Conservation (phyloP, 2,888 invertebrate species). For the Oscheius onirici region DNA sequence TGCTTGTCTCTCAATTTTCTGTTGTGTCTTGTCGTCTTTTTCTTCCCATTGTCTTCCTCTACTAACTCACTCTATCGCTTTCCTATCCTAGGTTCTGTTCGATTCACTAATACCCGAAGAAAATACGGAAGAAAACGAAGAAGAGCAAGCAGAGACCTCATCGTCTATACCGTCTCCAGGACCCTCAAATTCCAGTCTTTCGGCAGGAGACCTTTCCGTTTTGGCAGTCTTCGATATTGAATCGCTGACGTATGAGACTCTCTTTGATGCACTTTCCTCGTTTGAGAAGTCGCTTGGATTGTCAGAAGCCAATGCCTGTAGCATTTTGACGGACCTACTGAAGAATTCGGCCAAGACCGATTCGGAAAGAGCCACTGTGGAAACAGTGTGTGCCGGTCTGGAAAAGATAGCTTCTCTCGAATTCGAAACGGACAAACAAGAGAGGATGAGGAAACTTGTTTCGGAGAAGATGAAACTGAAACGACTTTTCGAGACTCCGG, state of each 20-base stretch:
- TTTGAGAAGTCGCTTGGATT: conserved; percentile 28
- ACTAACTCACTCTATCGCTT: neutral
- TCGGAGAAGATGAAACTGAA: conserved; percentile 35
- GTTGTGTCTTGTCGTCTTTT: conserved; percentile 1
- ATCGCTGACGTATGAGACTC: conserved; percentile 13
- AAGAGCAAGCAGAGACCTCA: neutral
- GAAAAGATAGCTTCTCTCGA: conserved; percentile 10
- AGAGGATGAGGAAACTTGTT: conserved; percentile 20
- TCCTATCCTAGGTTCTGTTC: conserved; percentile 5
- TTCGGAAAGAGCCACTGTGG: neutral
- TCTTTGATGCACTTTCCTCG: conserved; percentile 24
- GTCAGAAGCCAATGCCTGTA: conserved; percentile 12
- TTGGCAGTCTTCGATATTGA: conserved; percentile 11
- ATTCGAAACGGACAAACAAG: conserved; percentile 22
- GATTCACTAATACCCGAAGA: conserved; percentile 9
- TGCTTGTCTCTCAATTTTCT: neutral
- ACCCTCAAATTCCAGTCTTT: neutral
- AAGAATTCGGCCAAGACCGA: conserved; percentile 14
- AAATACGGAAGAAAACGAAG: neutral
- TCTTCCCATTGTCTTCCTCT: neutral
- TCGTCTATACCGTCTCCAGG: neutral
- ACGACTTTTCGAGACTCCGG: conserved; percentile 33
- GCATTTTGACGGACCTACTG: conserved; percentile 5
- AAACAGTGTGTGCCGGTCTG: conserved; percentile 16
- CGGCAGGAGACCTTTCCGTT: neutral